Percentiles rank a stretch among this genome's conserved stretches.
Conservation (phyloP, 2,888 invertebrate genomes). For the Thymelicus acteon region DNA sequence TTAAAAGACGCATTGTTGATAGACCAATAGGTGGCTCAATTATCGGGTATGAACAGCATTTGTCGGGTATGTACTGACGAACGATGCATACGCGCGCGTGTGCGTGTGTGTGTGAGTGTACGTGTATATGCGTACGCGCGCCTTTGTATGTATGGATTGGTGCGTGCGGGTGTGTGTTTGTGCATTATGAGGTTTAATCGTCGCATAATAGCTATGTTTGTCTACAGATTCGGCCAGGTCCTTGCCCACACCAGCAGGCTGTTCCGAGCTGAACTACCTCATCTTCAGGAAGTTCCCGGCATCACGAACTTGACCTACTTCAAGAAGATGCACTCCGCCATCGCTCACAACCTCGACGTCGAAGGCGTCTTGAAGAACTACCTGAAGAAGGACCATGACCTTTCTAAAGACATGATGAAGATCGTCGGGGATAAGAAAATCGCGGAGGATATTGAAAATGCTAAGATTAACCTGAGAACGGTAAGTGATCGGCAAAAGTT, state of each 20-base stretch:
- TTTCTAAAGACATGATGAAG: conserved; percentile 47
- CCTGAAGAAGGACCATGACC: conserved; percentile 44
- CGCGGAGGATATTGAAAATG: conserved; percentile 52
- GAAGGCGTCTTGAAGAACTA: conserved; percentile 54
- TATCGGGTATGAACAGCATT: too few species aligned
- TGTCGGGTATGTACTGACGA: too few species aligned
- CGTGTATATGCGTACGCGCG: too few species aligned
- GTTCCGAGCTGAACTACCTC: conserved; percentile 63
- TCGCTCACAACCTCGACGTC: conserved; percentile 63
- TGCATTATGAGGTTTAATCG: background rate
- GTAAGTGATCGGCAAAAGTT: conserved; percentile 51
- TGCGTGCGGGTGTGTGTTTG: too few species aligned
- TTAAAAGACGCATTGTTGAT: too few species aligned
- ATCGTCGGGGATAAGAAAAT: conserved; percentile 47
- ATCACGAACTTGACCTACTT: conserved; percentile 59
- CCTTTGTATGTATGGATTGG: too few species aligned
- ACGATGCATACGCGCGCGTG: too few species aligned
- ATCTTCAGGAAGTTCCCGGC: conserved; percentile 67
- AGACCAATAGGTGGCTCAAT: too few species aligned
- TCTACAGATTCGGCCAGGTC: conserved; percentile 61
- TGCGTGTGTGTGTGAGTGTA: too few species aligned
- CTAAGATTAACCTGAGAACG: conserved; percentile 60
- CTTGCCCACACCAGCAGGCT: conserved; percentile 60
- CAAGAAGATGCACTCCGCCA: conserved; percentile 52
- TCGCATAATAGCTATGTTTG: background rate